Percentiles rank a stretch among this genome's conserved stretches.
phyloP scores from a whole-genome alignment of 1,140 invertebrate species.

The Drosophila gunungcola region DNA sequence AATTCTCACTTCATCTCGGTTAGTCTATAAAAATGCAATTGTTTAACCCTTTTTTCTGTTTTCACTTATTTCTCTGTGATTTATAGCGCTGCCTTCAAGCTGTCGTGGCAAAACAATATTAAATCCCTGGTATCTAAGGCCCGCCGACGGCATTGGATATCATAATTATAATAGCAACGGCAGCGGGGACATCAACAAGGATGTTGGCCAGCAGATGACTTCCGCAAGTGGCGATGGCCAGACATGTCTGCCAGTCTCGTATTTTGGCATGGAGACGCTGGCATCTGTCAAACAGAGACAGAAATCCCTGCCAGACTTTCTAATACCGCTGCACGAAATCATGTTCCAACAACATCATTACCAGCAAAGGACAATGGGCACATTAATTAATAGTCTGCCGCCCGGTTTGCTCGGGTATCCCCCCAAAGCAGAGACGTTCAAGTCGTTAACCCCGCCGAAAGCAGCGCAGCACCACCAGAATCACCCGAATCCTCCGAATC shows the following conservation, averaged over 20 bases:
- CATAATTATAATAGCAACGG: slow-evolving; percentile 66
- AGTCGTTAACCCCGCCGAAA: slow-evolving; percentile 74
- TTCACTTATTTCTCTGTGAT: slow-evolving; percentile 41
- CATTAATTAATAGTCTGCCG: slow-evolving; percentile 79
- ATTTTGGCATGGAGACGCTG: slow-evolving; percentile 66
- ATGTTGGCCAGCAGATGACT: slow-evolving; percentile 44
- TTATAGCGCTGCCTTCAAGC: slow-evolving; percentile 70
- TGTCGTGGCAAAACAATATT: slow-evolving; percentile 73
- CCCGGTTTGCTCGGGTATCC: slow-evolving; percentile 37
- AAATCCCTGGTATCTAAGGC: slow-evolving; percentile 73
- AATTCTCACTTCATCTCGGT: slow-evolving; percentile 70
- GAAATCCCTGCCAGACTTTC: slow-evolving; percentile 77
- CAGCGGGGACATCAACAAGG: slow-evolving; percentile 32
- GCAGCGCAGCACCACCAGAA: slow-evolving; percentile 48
- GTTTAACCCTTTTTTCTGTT: slow-evolving; percentile 22
- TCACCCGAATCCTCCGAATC: slow-evolving; percentile 3
- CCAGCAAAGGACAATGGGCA: slow-evolving; percentile 63
- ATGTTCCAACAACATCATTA: slow-evolving; percentile 70
- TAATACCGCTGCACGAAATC: slow-evolving; percentile 77
- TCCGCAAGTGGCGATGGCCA: slow-evolving; percentile 35
- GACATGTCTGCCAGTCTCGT: slow-evolving; percentile 69
- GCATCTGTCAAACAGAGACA: slow-evolving; percentile 60
- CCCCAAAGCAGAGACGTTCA: slow-evolving; percentile 61
- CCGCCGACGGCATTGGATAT: slow-evolving; percentile 61
- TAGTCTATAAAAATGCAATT: slow-evolving; percentile 76